phyloP scores from a whole-genome alignment of 2,797 vertebrate species.

The Cercopithecus mitis region DNA sequence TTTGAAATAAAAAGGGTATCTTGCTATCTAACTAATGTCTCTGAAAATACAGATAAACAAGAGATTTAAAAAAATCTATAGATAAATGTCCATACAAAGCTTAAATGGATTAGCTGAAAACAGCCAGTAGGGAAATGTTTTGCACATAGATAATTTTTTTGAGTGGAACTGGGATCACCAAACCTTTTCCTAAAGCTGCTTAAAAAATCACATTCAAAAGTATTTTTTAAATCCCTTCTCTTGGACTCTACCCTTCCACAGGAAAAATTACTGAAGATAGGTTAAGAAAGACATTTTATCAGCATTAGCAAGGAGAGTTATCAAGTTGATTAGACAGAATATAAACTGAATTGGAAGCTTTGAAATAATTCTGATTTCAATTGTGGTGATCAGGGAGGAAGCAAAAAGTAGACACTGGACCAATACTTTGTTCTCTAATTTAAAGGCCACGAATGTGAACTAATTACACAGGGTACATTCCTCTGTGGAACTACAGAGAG shows the following conservation, averaged over 20 bases:
- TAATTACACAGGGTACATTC: background rate
- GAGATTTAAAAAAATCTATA: background rate
- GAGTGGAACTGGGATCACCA: background rate
- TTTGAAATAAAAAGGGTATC: constrained; percentile 36
- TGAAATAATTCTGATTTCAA: constrained; percentile 14
- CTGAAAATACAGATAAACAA: constrained; percentile 44
- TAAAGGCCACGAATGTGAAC: background rate
- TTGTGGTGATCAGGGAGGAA: background rate
- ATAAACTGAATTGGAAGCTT: background rate
- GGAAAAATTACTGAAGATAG: background rate
- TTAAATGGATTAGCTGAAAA: constrained; percentile 44
- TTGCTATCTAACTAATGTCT: constrained; percentile 26
- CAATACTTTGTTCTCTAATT: background rate
- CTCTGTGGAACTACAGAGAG: background rate
- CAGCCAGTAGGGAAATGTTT: background rate
- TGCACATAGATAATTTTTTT: background rate
- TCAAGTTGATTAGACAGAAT: background rate
- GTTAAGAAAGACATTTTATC: background rate
- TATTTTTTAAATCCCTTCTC: background rate
- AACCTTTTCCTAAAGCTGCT: constrained; percentile 13
- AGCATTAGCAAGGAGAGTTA: background rate
- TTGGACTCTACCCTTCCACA: background rate
- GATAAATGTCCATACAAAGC: background rate
- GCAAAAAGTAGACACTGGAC: background rate
- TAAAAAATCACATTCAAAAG: background rate